These are phyloP conservation scores for Muschampia plurimacula DNA, from an alignment of 2,888 invertebrate species.

Conservation along the genomic window DNA sequence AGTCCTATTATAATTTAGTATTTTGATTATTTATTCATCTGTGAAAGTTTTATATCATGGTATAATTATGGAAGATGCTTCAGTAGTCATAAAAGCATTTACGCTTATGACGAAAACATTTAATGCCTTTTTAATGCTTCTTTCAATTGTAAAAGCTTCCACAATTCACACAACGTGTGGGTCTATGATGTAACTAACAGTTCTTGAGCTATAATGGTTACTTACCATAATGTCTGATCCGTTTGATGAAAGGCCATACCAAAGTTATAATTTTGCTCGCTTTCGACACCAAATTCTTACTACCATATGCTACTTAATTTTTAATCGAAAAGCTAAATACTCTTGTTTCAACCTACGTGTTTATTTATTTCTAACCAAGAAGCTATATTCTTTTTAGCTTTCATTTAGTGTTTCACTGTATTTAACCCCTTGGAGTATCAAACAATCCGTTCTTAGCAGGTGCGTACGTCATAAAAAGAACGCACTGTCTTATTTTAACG, in stretches of 20 bases:
- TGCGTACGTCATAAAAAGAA: too few species aligned
- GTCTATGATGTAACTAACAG: slow-evolving; percentile 11
- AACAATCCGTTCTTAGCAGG: too few species aligned
- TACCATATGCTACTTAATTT: too few species aligned
- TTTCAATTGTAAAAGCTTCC: slow-evolving; percentile 25
- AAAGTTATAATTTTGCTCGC: not conserved
- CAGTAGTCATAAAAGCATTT: slow-evolving; percentile 31
- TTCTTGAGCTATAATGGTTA: slow-evolving; percentile 12
- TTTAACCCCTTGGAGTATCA: too few species aligned
- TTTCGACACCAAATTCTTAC: not conserved
- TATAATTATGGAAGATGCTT: slow-evolving; percentile 22
- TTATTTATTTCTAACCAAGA: too few species aligned
- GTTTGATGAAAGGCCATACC: slow-evolving; percentile 6
- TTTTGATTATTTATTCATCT: not conserved
- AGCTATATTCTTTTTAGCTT: too few species aligned
- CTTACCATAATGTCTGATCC: slow-evolving; percentile 6
- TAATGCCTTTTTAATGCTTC: slow-evolving; percentile 35
- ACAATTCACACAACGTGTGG: slow-evolving; percentile 9
- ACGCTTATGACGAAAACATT: slow-evolving; percentile 33
- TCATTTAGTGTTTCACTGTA: too few species aligned
- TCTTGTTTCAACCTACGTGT: too few species aligned
- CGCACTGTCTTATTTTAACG: too few species aligned
- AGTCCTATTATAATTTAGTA: not conserved
- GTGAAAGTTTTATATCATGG: not conserved
- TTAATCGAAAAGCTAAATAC: too few species aligned